Conservation (phyloP, 2,888 invertebrate genomes). For the Timema podura region DNA sequence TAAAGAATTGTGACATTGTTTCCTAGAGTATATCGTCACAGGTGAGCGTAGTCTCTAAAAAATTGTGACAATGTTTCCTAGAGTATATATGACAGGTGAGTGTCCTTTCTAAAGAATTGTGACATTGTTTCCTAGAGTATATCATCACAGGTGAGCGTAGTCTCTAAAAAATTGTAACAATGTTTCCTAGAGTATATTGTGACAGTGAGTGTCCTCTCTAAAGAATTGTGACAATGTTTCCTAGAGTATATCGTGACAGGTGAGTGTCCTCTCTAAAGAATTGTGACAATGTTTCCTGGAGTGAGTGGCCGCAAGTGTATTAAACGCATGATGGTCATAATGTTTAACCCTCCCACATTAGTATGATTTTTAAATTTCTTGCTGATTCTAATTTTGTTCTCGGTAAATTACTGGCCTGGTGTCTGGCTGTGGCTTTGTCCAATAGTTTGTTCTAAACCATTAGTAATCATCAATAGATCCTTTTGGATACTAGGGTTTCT, state of each 20-base stretch:
- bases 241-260: constrained; percentile 49
- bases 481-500: too few species aligned
- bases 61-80: neutral
- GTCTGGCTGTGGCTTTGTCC: too few species aligned
- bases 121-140: neutral
- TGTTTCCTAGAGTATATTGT: constrained; percentile 43
- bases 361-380: too few species aligned
- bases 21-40: neutral
- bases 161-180: neutral
- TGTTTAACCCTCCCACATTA: too few species aligned
- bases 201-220: constrained; percentile 37
- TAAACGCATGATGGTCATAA: too few species aligned
- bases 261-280: constrained; percentile 35
- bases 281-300: neutral
- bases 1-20: neutral
- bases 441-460: too few species aligned
- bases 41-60: constrained; percentile 16
- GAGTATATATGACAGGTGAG: constrained; percentile 48
- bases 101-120: constrained; percentile 13
- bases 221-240: neutral
- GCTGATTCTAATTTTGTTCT: too few species aligned
- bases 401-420: too few species aligned
- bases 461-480: too few species aligned
- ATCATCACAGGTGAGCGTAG: neutral
- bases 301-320: neutral